A percentile compares a stretch with the other conserved stretches of the same genome.
Evolutionary conservation across 1,140 invertebrate species (phyloP).

Genomic region (Nymphalis io): DNA sequence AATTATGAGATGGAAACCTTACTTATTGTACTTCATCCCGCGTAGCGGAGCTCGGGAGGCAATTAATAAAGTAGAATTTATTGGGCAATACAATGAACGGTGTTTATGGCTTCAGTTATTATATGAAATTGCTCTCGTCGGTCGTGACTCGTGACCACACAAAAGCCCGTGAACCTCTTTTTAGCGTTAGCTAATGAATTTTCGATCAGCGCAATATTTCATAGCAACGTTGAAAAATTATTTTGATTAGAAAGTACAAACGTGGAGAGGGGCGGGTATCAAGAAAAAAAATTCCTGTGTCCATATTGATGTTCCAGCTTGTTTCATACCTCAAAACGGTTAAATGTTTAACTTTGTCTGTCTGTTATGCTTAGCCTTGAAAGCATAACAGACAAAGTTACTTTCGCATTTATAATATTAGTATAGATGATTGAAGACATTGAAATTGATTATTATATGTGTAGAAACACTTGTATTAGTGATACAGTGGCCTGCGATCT

Average conservation of each 20-base stretch:
- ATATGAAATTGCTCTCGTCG: constrained; percentile 29
- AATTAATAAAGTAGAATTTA: constrained; percentile 32
- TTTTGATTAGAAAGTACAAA: too few relatives aligned
- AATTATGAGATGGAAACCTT: constrained; percentile 22
- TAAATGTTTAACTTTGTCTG: too few relatives aligned
- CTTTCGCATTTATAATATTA: background rate
- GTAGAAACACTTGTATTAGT: too few relatives aligned
- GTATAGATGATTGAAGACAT: background rate
- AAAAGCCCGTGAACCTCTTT: constrained; percentile 11
- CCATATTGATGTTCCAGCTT: too few relatives aligned
- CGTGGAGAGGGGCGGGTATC: too few relatives aligned
- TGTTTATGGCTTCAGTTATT: constrained; percentile 30
- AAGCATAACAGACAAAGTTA: too few relatives aligned
- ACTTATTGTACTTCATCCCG: background rate
- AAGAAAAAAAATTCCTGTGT: too few relatives aligned
- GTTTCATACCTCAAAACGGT: too few relatives aligned
- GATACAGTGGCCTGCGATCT: too few relatives aligned
- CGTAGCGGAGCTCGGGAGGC: constrained; percentile 3
- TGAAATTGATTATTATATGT: too few relatives aligned
- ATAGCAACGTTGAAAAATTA: constrained; percentile 7
- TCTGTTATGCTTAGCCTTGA: too few relatives aligned
- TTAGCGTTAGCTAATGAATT: constrained; percentile 24
- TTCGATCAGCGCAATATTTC: constrained; percentile 18
- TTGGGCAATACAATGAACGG: constrained; percentile 29
- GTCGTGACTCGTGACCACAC: constrained; percentile 5